Evolutionary conservation across 2,888 invertebrate species (phyloP).

Genomic region (Eulithis prunata): DNA sequence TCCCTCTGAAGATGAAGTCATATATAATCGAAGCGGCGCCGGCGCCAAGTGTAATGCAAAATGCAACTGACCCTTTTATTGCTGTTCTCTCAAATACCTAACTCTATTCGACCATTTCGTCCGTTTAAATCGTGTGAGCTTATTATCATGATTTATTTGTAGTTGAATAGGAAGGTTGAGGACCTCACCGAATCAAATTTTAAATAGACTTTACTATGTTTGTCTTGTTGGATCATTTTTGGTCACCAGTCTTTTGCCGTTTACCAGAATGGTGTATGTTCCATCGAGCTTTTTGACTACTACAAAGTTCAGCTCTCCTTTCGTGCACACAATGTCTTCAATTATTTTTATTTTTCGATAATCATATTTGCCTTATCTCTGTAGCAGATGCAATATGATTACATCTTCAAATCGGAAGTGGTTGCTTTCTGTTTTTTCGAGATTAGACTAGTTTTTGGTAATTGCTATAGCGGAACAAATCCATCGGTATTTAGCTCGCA

Average conservation of each 20-base stretch:
- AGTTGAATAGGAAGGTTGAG: neutral
- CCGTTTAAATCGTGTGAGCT: slow-evolving; percentile 14
- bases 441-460: slow-evolving; percentile 32
- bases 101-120: slow-evolving; percentile 12
- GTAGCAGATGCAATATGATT: neutral
- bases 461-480: slow-evolving; percentile 65
- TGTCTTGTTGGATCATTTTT: neutral
- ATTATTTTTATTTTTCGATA: too few species aligned
- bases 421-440: slow-evolving; percentile 2
- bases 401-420: neutral
- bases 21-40: slow-evolving; percentile 24
- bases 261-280: neutral
- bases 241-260: neutral
- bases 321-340: too few species aligned
- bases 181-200: slow-evolving; percentile 7
- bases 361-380: neutral
- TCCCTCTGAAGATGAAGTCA: slow-evolving; percentile 26
- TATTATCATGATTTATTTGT: slow-evolving; percentile 24
- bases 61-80: slow-evolving; percentile 31
- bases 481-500: slow-evolving; percentile 62
- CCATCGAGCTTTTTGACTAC: neutral
- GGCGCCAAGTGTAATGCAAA: slow-evolving; percentile 25
- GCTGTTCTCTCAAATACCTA: slow-evolving; percentile 21
- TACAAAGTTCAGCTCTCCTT: neutral
- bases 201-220: slow-evolving; percentile 7